phyloP scores from a whole-genome alignment of 2,888 invertebrate genomes.

The Unio delphinus region DNA sequence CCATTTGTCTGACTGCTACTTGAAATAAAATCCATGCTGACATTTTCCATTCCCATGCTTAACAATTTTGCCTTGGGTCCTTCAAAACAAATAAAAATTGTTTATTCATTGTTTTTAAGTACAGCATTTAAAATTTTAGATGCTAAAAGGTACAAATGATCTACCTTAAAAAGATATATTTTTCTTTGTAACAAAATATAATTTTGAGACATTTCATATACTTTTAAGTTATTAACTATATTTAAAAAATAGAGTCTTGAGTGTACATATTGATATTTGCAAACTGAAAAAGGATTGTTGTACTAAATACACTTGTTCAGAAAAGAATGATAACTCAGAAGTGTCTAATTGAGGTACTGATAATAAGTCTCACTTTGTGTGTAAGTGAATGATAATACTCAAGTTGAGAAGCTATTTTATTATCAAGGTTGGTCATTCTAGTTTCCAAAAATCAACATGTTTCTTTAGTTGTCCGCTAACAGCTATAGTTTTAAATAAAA shows the following conservation, averaged over 20 bases:
- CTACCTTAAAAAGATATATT: not conserved
- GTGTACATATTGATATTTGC: too few relatives aligned
- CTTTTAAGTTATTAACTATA: not conserved
- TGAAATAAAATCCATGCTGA: constrained; percentile 38
- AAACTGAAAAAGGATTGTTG: too few relatives aligned
- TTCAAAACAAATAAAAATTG: constrained; percentile 16
- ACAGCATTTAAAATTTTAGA: constrained; percentile 1
- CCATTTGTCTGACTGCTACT: constrained; percentile 16
- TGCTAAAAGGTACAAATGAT: constrained; percentile 5
- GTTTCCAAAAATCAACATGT: too few relatives aligned
- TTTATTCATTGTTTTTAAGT: not conserved
- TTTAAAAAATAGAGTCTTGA: too few relatives aligned
- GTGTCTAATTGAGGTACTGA: too few relatives aligned
- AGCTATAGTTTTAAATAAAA: not conserved
- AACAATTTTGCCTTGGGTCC: constrained; percentile 43
- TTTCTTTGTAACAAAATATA: not conserved
- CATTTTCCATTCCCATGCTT: constrained; percentile 27
- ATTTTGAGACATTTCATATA: not conserved
- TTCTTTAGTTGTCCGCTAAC: too few relatives aligned
- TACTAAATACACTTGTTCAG: too few relatives aligned
- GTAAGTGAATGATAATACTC: too few relatives aligned
- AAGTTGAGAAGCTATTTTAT: too few relatives aligned
- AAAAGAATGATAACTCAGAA: too few relatives aligned
- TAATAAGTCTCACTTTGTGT: too few relatives aligned
- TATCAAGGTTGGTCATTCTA: too few relatives aligned